Conservation (phyloP, 2,797 vertebrate species). For the Cyclura pinguis region DNA sequence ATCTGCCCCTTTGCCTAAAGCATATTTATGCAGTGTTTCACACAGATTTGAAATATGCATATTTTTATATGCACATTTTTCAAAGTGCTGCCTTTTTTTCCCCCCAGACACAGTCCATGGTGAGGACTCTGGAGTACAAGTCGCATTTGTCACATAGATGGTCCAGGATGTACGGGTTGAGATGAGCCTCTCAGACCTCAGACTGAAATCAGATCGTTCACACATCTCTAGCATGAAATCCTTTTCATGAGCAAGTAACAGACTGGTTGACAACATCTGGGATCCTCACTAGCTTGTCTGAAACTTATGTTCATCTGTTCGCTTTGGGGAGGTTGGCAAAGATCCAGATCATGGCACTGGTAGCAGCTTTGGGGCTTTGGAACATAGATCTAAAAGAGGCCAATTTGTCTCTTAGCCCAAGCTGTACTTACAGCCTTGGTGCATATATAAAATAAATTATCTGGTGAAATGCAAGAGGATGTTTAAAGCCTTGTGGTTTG, state of each 20-base stretch:
- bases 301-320: constrained; percentile 8
- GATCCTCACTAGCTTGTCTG: neutral
- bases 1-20: neutral
- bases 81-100: too few relatives aligned
- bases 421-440: constrained; percentile 18
- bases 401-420: constrained; percentile 31
- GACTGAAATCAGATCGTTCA: neutral
- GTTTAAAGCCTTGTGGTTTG: constrained; percentile 45
- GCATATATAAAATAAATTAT: constrained; percentile 25
- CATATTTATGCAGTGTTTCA: neutral
- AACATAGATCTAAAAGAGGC: constrained; percentile 27
- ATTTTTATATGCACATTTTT: neutral
- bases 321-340: constrained; percentile 16
- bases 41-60: neutral
- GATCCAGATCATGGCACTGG: constrained; percentile 8
- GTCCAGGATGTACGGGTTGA: neutral
- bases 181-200: neutral
- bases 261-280: neutral
- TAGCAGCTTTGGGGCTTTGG: constrained; percentile 20
- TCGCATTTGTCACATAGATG: neutral
- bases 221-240: neutral
- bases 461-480: constrained; percentile 33
- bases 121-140: neutral
- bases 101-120: neutral
- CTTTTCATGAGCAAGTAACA: neutral